Evolutionary conservation across 2,888 invertebrate species (phyloP).

Genomic region (Arctia plantaginis): DNA sequence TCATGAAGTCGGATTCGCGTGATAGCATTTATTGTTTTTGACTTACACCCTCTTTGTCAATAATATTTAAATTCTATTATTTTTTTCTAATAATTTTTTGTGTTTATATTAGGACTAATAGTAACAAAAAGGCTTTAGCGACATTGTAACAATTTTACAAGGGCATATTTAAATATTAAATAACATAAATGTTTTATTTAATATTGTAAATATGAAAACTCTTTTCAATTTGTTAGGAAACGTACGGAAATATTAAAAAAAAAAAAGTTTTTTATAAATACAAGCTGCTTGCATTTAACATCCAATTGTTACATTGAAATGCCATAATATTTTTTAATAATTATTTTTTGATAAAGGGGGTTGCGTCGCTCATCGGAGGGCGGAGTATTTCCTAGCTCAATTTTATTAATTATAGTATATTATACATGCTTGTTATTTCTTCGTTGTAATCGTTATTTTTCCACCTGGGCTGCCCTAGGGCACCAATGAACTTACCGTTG

Average conservation of each 20-base stretch:
- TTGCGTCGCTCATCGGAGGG: slow-evolving; percentile 52
- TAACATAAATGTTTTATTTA: neutral
- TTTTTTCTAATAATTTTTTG: neutral
- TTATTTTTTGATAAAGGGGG: slow-evolving; percentile 44
- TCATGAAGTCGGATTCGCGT: slow-evolving; percentile 33
- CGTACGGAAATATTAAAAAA: neutral
- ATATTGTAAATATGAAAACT: neutral
- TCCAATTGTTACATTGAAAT: slow-evolving; percentile 11
- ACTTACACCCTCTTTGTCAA: slow-evolving; percentile 26
- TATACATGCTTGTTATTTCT: slow-evolving; percentile 78
- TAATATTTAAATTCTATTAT: neutral
- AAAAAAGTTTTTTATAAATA: neutral
- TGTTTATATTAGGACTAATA: slow-evolving; percentile 8
- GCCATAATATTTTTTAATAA: slow-evolving; percentile 12
- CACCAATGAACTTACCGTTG: slow-evolving; percentile 43
- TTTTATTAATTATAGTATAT: slow-evolving; percentile 78
- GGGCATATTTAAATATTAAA: neutral
- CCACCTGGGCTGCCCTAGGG: slow-evolving; percentile 48
- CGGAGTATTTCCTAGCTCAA: slow-evolving; percentile 80
- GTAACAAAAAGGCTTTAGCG: neutral
- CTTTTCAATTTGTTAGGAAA: neutral
- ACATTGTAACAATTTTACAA: neutral
- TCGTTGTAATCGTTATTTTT: slow-evolving; percentile 65
- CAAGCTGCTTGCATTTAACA: slow-evolving; percentile 24
- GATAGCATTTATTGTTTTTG: slow-evolving; percentile 38